A percentile compares a stretch with the other conserved stretches of the same genome.
phyloP scores from a whole-genome alignment of 2,797 vertebrate genomes.

The Phoxinus dragarum region DNA sequence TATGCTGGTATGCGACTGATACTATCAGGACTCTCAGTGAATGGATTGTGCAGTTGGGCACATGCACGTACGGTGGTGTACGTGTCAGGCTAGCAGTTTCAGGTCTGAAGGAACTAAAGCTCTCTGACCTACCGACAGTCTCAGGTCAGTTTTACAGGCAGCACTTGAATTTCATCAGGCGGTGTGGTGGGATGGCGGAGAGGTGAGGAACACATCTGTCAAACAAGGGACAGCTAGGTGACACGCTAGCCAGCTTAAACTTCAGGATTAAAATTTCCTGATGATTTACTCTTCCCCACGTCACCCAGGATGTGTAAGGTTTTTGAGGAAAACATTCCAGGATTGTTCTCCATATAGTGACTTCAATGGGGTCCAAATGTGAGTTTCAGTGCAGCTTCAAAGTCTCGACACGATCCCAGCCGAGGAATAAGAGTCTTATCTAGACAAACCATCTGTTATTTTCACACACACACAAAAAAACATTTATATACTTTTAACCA shows the following conservation, averaged over 20 bases:
- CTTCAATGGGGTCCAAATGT: too few relatives aligned
- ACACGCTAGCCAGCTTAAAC: background rate
- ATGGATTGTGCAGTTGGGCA: slow-evolving; percentile 9
- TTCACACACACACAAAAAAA: too few relatives aligned
- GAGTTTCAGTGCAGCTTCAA: too few relatives aligned
- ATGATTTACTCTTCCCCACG: too few relatives aligned
- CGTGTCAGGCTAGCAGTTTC: slow-evolving; percentile 36
- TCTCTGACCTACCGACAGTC: slow-evolving; percentile 44
- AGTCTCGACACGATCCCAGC: too few relatives aligned
- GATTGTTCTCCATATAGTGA: too few relatives aligned
- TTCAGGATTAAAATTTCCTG: too few relatives aligned
- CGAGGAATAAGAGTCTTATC: too few relatives aligned
- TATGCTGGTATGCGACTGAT: slow-evolving; percentile 52
- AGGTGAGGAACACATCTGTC: slow-evolving; percentile 71
- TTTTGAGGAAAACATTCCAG: too few relatives aligned
- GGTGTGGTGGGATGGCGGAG: slow-evolving; percentile 66
- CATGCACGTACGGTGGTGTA: slow-evolving; percentile 18
- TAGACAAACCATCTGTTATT: too few relatives aligned
- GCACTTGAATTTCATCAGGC: slow-evolving; percentile 75
- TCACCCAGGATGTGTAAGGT: too few relatives aligned
- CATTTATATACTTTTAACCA: too few relatives aligned
- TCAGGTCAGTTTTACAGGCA: slow-evolving; percentile 64
- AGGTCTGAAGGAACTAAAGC: slow-evolving; percentile 31
- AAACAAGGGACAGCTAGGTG: background rate
- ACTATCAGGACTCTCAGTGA: slow-evolving; percentile 31